Evolutionary conservation across 2,113 vertebrate genomes (phyloP).

Genomic region (human): GRCh38 chr19:13807001-13807500

Average conservation of each 20-base stretch:
- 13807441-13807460: too few relatives aligned
- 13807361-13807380: not conserved
- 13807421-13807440: not conserved
- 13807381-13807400: not conserved
- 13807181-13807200: not conserved
- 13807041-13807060: too few relatives aligned
- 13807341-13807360: not conserved
- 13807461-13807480: not conserved
- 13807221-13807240: not conserved
- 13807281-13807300: not conserved
- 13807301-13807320: not conserved
- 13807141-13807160: not conserved
- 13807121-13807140: not conserved
- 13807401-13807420: not conserved
- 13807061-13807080: not conserved
- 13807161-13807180: not conserved
- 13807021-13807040: not conserved
- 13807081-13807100: not conserved
- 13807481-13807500: not conserved
- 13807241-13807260: not conserved
- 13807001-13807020: not conserved
- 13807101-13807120: not conserved
- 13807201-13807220: not conserved
- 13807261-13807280: too few relatives aligned
- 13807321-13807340: not conserved